Evolutionary conservation across 2,888 invertebrate species (phyloP), one percentile per base, ranked within the genome.

Genomic region (Idaea biselata): DNA sequence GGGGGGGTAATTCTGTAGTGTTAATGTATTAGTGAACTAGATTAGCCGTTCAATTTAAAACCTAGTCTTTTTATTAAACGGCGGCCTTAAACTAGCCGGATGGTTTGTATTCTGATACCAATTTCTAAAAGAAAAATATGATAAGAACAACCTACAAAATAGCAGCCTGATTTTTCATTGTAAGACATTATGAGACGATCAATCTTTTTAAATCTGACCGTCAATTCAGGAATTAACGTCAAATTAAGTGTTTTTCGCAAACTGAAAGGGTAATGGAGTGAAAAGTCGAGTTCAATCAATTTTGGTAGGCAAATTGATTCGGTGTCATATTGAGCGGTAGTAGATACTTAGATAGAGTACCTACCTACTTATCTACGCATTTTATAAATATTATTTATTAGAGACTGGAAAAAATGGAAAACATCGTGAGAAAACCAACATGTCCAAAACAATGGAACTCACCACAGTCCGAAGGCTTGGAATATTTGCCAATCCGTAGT

Each of bases 231-330:
- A 44, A 44, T 44, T 44, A 44, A 44, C 44, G 44, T 44, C 44
- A 44, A 14, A 44, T 44, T 44, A 44, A 44, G 44, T 44, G 44
- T 44, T 44, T 44, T 44, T 44, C 44, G 11, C 14, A 44, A 44
- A 44, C 44, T 44, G 8, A 44, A 44, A 8, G 44, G 44, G 44
- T 44, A 44, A 44, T 44, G 44, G 44, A 44, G 44, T 7, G 44
- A 44, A 44, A 44, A 44, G 8, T 44, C 44, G 14, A 44, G 44
- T 44, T 44, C 6, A 44, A 44, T 44, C 44, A 44, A 44, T 44
- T 44, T 44, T 44, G 44, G 44, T 44, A 44, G 44, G 44, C 44
- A 44, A 44, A 44, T 44, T 44, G 44, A 44, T 44, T 44, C 44
- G 7, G 44, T 44, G 44, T 44, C 44, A 44, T 44, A 44, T 44